Conservation (phyloP, 2,888 invertebrate genomes). For the Minunthozetes semirufus region DNA sequence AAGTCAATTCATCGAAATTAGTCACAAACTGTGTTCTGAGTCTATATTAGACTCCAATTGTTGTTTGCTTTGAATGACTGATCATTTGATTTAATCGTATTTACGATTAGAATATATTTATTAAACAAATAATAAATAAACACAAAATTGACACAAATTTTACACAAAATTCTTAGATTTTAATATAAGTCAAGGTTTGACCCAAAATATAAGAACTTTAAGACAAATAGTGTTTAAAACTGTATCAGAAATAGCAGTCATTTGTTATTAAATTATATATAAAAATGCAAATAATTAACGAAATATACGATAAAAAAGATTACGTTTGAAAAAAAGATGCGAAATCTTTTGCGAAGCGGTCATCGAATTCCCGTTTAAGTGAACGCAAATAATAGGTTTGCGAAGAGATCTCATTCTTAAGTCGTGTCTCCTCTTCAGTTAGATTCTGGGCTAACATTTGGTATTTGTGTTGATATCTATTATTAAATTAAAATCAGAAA, state of each 20-base stretch:
- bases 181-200: too few species aligned
- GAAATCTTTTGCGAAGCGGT: neutral
- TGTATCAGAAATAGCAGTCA: too few species aligned
- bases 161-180: too few species aligned
- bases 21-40: neutral
- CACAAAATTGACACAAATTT: neutral
- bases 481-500: neutral
- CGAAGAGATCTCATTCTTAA: neutral
- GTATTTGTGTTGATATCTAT: neutral
- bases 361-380: neutral
- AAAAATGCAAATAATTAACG: neutral
- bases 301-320: neutral
- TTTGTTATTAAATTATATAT: neutral
- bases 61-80: neutral
- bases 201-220: too few species aligned
- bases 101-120: too few species aligned
- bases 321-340: neutral
- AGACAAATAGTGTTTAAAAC: too few species aligned
- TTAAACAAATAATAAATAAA: neutral
- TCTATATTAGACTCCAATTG: neutral
- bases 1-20: neutral
- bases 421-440: neutral
- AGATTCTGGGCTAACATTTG: neutral
- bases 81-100: neutral
- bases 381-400: slow-evolving; percentile 9